Base-by-base conservation (phyloP, 2,797 vertebrate species). In the Sparus aurata region DNA sequence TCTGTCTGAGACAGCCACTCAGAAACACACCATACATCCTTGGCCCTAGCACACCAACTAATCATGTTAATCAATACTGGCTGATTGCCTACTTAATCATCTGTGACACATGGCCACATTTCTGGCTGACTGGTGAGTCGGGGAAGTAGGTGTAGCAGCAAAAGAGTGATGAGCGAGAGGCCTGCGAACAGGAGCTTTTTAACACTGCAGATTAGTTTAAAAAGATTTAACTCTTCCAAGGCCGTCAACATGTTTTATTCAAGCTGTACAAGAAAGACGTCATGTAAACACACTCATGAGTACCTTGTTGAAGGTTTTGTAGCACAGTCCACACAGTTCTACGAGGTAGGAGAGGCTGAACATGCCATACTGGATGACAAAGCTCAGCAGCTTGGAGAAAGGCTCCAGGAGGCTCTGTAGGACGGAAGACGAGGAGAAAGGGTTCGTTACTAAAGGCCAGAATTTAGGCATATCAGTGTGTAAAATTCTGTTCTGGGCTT, bases 231-330 rank as follows among this genome's bases (percentile, higher is more conserved):
- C 82, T 83, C 74, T 53, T 86, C 75, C 41, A 34, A 47, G 22
- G 22, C 54, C 16, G 65, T 71, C 69, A 72, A 73, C 25, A 34
- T 45, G 20, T 67, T 79, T 75, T 47, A 55, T 30, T 27, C 20
- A 38, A 38, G 10, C 62, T n/a, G 34, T 60, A 72, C 18, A 13
- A 20, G 2, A 65, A 12, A 22, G 0, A 22, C 7, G 2, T 25
- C 3, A 20, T 17, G n/a, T 63, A 73, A 73, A 55, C 59, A 79
- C 30, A 63, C 38, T 69, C 30, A 41, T 15, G 50, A 47, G 46
- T 95, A 99, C 98, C 98, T 99, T 99, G 82, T 97, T 99, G 94
- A 99, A 99, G 60, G 96, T 96, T 92, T 98, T 96, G 93, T 98
- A 99, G 90, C 98, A 99, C 60, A 99, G 95, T 71, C 98, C 97